phyloP scores from a whole-genome alignment of 1,140 invertebrate species.

The Linepithema humile region DNA sequence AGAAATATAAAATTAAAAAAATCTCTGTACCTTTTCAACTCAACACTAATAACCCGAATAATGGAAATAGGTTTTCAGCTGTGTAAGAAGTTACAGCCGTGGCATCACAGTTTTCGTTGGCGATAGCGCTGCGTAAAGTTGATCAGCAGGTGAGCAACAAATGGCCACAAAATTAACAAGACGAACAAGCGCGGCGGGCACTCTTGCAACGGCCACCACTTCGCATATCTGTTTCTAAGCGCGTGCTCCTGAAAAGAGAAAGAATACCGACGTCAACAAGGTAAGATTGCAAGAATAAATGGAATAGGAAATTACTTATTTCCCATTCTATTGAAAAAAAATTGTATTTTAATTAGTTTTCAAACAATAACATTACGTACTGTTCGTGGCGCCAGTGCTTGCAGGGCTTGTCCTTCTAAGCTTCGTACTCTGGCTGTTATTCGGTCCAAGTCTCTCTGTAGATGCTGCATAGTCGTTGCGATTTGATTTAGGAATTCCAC shows the following conservation, averaged over 20 bases:
- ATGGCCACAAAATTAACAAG: conserved; percentile 86
- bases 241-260: conserved; percentile 66
- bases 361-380: conserved; percentile 35
- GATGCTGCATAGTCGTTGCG: conserved; percentile 76
- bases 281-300: not conserved
- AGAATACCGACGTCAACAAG: not conserved
- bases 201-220: conserved; percentile 85
- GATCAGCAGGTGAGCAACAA: conserved; percentile 84
- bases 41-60: conserved; percentile 57
- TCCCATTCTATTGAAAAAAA: too few relatives aligned
- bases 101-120: conserved; percentile 79
- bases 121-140: conserved; percentile 77
- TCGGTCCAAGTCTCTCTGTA: conserved; percentile 81
- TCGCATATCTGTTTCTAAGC: conserved; percentile 71
- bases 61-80: conserved; percentile 51
- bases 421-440: conserved; percentile 79
- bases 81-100: conserved; percentile 52
- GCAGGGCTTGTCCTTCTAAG: conserved; percentile 78
- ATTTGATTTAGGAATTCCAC: conserved; percentile 80
- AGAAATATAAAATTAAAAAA: conserved; percentile 39
- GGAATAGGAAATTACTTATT: too few relatives aligned
- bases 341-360: too few relatives aligned
- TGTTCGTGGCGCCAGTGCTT: conserved; percentile 66
- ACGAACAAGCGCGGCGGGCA: conserved; percentile 85
- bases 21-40: conserved; percentile 57